Evolutionary conservation across 2,797 vertebrate genomes (phyloP), one percentile per base, ranked within the genome.

Genomic region (Caiman crocodilus): DNA sequence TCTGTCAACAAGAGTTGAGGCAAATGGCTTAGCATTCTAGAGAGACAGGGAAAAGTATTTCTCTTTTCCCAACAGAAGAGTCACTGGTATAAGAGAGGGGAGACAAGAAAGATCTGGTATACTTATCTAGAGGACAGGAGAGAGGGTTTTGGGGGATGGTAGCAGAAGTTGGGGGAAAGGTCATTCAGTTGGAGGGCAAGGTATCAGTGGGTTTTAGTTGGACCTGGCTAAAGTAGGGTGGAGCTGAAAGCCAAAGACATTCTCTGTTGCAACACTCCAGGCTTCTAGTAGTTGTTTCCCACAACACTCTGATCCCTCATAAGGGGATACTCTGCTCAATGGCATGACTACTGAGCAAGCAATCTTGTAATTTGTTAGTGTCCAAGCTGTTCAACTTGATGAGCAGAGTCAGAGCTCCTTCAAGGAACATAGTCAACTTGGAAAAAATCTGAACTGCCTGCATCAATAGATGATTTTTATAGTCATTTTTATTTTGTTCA

Each of bases 371-470:
- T 84, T 84, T 77, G 7, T 32, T 75, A 85, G 25, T 59, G 21
- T 42, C 25, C 59, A 74, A 21, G 64, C 30, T n/a, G 10, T 2
- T 35, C 57, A 56, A 7, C 76, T 81, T 71, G 60, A 5, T 20
- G 26, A 76, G 4, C 35, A 59, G 8, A 4, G 28, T 79, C 76
- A 91, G 74, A 90, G 14, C 2, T 89, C 87, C 75, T 80, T 85
- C 55, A 89, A 61, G 56, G 82, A 92, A 96, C 59, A 88, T 94
- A 87, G 87, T 90, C 65, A 76, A 82, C 8, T 3, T 6, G n/a
- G 42, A 88, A 84, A 71, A 92, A 92, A 82, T 18, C n/a, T 35
- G 85, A 94, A 85, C 9, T 85, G 63, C 82, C 92, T 23, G 5
- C 80, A 80, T 84, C 89, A 81, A 0, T 0, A 74, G 30, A 50